phyloP scores from a whole-genome alignment of 1,140 invertebrate genomes.

The Nymphalis io region DNA sequence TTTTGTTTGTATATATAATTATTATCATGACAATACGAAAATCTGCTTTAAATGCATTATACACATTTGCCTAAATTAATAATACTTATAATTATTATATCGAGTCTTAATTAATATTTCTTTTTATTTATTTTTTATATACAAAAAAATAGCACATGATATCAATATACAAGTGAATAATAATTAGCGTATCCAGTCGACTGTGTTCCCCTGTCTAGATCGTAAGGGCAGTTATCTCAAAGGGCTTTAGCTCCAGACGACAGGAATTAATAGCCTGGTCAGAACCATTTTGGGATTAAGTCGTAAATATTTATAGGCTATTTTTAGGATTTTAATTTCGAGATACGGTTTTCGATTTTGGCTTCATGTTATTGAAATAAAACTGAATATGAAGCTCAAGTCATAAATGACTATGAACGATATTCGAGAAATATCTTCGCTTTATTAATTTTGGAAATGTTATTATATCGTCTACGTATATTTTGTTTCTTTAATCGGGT shows the following conservation, averaged over 20 bases:
- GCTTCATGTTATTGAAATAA: background rate
- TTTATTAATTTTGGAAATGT: no score
- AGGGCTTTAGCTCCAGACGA: conserved; percentile 3
- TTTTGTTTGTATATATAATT: no score
- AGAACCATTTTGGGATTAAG: background rate
- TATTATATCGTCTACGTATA: no score
- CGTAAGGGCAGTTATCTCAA: background rate
- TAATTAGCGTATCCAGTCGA: background rate
- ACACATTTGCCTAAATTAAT: no score
- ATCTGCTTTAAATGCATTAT: no score
- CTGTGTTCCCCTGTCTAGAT: background rate
- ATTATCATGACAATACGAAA: no score
- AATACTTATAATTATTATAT: no score
- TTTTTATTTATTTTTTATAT: background rate
- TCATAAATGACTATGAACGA: no score
- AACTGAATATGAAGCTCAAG: no score
- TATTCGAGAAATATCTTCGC: no score
- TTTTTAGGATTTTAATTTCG: background rate
- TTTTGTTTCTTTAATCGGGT: no score
- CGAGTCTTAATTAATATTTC: no score
- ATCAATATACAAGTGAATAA: background rate
- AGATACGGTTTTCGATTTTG: background rate
- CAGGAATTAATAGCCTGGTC: background rate
- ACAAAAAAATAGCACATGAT: background rate
- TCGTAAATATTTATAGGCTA: background rate